Base-by-base conservation (phyloP, 2,113 vertebrate species). In the Sturnira hondurensis region DNA sequence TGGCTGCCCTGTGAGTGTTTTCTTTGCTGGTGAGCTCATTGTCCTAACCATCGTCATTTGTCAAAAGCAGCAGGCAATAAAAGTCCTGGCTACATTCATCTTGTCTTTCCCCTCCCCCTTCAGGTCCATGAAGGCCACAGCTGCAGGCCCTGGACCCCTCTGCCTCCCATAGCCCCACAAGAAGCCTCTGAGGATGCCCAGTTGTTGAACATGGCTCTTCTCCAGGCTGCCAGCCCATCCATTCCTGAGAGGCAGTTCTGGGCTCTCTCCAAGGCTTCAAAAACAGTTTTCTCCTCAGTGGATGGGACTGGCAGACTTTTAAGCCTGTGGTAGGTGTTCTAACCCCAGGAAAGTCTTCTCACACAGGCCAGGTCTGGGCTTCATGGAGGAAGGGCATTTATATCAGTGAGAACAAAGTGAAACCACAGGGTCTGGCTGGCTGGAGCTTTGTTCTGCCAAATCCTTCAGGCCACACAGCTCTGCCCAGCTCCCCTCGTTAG, bases 361-460 rank as follows among this genome's bases (percentile, higher is more conserved):
- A 56, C 45, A 71, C 5, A 80, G 77, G 50, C 31, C 68, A 33
- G 43, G 47, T 38, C 50, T 33, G 63, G 61, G 52, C 76, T 91
- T 76, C 82, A 31, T 9, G 31, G 78, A 89, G 78, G 85, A 86
- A 82, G 73, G 81, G 50, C 45, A 58, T 63, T 41, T 28, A 26
- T 85, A 58, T 89, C 50, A 83, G 82, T 20, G 61, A 84, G 95
- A 95, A 93, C 24, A 94, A 74, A 70, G n/a, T 61, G 71, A 98
- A 97, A 94, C 97, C 84, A 65, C 95, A 96, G 96, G 97, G 93
- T 82, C 91, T 86, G 86, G 96, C 95, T 96, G 94, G 93, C 86
- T 96, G 97, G 94, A 93, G 92, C 96, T 97, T 91, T 97, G 95
- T 96, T 97, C 97, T 97, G 96, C 96, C 97, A 98, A 97, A 94